Evolutionary conservation across 2,113 vertebrate genomes (phyloP).

Genomic region (Sebastes fasciatus): DNA sequence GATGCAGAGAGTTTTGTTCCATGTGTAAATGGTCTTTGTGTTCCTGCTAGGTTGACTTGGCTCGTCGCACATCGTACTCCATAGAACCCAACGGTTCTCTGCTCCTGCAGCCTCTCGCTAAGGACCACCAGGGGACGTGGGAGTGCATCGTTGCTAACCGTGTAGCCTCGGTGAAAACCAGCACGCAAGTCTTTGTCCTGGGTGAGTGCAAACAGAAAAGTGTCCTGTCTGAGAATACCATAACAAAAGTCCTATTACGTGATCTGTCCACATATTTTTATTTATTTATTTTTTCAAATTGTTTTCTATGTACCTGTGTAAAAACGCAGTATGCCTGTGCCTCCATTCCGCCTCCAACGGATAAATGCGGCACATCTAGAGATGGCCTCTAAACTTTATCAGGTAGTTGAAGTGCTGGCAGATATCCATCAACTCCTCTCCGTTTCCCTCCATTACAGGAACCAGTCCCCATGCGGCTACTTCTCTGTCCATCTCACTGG

Average conservation of each 20-base stretch:
- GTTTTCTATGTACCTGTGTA: slow-evolving; percentile 8
- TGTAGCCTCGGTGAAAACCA: slow-evolving; percentile 84
- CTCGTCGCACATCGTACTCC: slow-evolving; percentile 78
- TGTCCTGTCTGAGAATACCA: neutral
- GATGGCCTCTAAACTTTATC: slow-evolving; percentile 60
- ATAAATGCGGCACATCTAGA: slow-evolving; percentile 57
- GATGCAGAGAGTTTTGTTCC: neutral
- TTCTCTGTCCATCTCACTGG: slow-evolving; percentile 87
- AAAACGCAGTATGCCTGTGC: slow-evolving; percentile 33
- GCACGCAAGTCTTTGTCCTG: slow-evolving; percentile 88
- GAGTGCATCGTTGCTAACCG: slow-evolving; percentile 87
- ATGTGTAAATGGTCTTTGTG: neutral
- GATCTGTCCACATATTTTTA: slow-evolving; percentile 7
- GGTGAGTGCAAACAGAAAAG: slow-evolving; percentile 82
- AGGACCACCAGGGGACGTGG: slow-evolving; percentile 94
- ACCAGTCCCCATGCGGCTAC: slow-evolving; percentile 93
- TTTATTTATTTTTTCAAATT: slow-evolving; percentile 16
- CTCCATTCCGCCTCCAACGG: slow-evolving; percentile 54
- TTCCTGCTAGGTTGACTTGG: slow-evolving; percentile 82
- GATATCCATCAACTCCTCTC: slow-evolving; percentile 68
- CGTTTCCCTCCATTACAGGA: slow-evolving; percentile 81
- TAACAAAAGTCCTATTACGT: slow-evolving; percentile 24
- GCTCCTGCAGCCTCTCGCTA: slow-evolving; percentile 86
- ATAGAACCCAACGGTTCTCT: slow-evolving; percentile 88
- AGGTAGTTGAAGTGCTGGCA: slow-evolving; percentile 61